Percentiles rank a stretch among this genome's conserved stretches.
phyloP scores from a whole-genome alignment of 1,140 invertebrate genomes.

The Melipona quadrifasciata region DNA sequence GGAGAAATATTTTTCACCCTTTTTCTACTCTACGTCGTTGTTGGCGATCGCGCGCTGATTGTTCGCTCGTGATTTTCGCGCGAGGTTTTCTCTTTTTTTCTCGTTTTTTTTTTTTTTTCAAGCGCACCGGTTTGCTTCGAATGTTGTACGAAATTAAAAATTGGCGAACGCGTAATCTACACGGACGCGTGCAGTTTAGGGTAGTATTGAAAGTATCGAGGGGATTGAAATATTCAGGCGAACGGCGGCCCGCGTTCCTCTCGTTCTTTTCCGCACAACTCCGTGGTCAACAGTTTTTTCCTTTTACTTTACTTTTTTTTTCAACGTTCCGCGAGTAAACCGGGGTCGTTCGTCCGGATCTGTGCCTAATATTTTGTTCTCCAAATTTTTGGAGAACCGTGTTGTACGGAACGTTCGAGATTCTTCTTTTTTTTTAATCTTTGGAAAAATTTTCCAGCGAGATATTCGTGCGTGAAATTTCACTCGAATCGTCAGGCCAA shows the following conservation, averaged over 20 bases:
- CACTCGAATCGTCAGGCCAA: too few relatives aligned
- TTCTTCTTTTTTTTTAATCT: too few relatives aligned
- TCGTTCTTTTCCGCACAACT: not conserved
- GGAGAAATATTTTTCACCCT: slow-evolving; percentile 27
- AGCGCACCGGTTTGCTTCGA: not conserved
- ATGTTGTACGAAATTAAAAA: slow-evolving; percentile 9
- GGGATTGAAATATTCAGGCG: not conserved
- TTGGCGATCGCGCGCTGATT: not conserved
- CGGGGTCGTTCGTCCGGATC: too few relatives aligned
- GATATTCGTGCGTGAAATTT: too few relatives aligned
- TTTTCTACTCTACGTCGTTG: too few relatives aligned
- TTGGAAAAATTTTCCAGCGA: too few relatives aligned
- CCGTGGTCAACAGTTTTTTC: not conserved
- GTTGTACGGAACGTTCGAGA: too few relatives aligned
- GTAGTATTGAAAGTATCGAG: not conserved
- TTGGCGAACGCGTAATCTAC: not conserved
- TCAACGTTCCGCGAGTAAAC: not conserved
- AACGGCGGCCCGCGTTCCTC: not conserved
- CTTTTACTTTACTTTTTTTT: not conserved
- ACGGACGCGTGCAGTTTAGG: not conserved
- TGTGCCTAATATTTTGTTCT: too few relatives aligned
- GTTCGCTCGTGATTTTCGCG: too few relatives aligned
- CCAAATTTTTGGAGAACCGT: too few relatives aligned
- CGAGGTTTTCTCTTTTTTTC: too few relatives aligned
- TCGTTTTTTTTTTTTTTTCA: not conserved